Base-by-base conservation (phyloP, 2,888 invertebrate genomes). In the Urechis unicinctus region DNA sequence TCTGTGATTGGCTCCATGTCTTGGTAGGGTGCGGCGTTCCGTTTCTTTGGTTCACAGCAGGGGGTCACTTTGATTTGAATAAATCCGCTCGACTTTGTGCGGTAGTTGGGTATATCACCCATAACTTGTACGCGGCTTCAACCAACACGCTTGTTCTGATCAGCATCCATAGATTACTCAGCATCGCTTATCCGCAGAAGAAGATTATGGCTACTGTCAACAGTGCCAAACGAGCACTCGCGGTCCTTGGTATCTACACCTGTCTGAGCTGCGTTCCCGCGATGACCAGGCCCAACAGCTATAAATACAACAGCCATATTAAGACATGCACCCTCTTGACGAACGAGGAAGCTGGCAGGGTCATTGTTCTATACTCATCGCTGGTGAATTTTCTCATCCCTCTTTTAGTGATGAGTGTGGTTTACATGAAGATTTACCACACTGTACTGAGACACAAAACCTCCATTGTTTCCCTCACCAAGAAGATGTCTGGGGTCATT, bases 321-420 rank as follows among this genome's bases (percentile, higher is more conserved):
- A 24, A n/a, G 2, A 26, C 28, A 22, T 52, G 52, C 42, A 52
- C 52, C 1, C n/a, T 42, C 43, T 28, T 52, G 29, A 26, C 42
- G n/a, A 2, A 28, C 28, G 1, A 22, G n/a, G 43, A 24, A 9
- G 5, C 26, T n/a, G 25, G 43, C 44, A 26, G 21, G 2, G 21
- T 42, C 26, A 43, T 43, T 17, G 6, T 43, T 26, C 4, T 24
- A 5, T 52, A 52, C 28, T 26, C 52, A 3, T n/a, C 28, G 4
- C 25, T 17, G n/a, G 22, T 31, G n/a, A 47, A 53, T 26, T 53
- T 57, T 78, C 82, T 96, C 62, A 82, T 94, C 73, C 96, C 96
- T 13, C 96, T 97, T 80, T 90, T 92, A 41, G 87, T 93, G 67
- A 88, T 96, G 57, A 89, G 96, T 69, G 91, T 88, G 55, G 84